Conservation (phyloP, 2,797 vertebrate species). For the Pseudochaenichthys georgianus region DNA sequence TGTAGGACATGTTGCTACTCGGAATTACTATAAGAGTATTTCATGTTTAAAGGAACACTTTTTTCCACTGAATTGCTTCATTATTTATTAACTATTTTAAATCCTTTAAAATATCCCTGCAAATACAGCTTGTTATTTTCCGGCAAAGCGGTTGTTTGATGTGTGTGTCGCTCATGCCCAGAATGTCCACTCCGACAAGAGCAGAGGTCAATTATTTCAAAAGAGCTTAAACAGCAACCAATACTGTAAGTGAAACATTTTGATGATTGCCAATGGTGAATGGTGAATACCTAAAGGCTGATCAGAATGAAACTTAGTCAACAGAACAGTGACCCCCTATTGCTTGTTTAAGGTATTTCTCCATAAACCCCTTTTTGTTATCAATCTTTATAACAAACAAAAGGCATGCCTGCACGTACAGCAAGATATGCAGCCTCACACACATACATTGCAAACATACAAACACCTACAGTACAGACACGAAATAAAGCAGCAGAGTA, state of each 20-base stretch:
- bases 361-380: too few species aligned
- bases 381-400: too few species aligned
- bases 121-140: not conserved
- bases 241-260: too few species aligned
- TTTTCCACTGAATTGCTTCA: conserved; percentile 1
- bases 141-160: not conserved
- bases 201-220: too few species aligned
- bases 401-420: too few species aligned
- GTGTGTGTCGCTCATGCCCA: not conserved
- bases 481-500: conserved; percentile 6
- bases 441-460: not conserved
- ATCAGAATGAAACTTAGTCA: too few species aligned
- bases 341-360: too few species aligned
- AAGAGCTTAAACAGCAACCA: too few species aligned
- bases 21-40: not conserved
- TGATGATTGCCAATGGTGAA: too few species aligned
- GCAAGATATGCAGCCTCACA: too few species aligned
- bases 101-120: not conserved
- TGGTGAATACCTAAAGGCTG: too few species aligned
- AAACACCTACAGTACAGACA: not conserved
- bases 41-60: not conserved
- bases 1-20: not conserved
- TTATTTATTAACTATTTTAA: not conserved
- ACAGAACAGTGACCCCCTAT: too few species aligned
- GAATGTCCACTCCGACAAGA: not conserved